Percentiles rank a stretch among this genome's conserved stretches.
Evolutionary conservation across 2,797 vertebrate species (phyloP).

Genomic region (Rhadinocentrus ornatus): DNA sequence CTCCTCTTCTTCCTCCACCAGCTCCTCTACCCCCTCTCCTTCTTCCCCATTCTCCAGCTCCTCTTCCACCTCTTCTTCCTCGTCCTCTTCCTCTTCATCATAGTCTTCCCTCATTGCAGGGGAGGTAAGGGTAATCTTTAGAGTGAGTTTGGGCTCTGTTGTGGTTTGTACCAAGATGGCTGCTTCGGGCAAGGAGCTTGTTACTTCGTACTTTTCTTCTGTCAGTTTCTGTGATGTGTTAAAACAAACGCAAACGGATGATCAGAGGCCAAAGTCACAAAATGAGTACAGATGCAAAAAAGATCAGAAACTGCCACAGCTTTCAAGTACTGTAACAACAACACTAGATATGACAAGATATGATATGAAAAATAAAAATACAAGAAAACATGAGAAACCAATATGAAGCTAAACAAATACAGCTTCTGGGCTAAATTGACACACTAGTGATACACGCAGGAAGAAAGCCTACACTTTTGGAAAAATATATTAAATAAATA

Average conservation of each 20-base stretch:
- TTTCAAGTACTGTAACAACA: conserved; percentile 7
- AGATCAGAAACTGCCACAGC: conserved; percentile 6
- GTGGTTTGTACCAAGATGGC: conserved; percentile 92
- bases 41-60: conserved; percentile 23
- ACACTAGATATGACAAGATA: background rate
- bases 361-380: background rate
- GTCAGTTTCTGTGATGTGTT: conserved; percentile 91
- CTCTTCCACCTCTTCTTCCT: conserved; percentile 73
- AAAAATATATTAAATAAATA: background rate
- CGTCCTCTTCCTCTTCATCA: conserved; percentile 82
- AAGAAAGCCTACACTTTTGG: background rate
- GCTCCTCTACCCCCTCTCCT: conserved; percentile 17
- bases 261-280: conserved; percentile 53
- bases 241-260: conserved; percentile 43
- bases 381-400: background rate
- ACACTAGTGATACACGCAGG: background rate
- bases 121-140: conserved; percentile 97
- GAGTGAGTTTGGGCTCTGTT: conserved; percentile 91
- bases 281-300: conserved; percentile 20
- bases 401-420: background rate
- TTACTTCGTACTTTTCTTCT: conserved; percentile 94
- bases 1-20: conserved; percentile 34
- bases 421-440: background rate
- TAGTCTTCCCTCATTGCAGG: conserved; percentile 92
- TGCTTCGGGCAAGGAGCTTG: conserved; percentile 89